These are phyloP conservation scores for Lerista edwardsae DNA, from an alignment of 2,797 vertebrate genomes.

Conservation along the genomic window DNA sequence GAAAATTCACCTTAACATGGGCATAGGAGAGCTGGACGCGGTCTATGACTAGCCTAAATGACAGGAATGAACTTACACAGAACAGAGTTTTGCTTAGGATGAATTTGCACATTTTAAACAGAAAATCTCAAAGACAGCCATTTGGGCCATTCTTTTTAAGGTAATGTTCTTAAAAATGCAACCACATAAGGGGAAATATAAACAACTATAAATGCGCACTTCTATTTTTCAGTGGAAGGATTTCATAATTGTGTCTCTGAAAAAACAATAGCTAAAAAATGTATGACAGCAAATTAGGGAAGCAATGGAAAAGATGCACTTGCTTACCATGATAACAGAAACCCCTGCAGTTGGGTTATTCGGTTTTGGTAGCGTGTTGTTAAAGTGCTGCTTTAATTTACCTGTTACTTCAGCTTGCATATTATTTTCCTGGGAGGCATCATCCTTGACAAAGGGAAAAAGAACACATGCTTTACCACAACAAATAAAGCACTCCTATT, in stretches of 20 bases:
- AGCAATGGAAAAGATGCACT: constrained; percentile 21
- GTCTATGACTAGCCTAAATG: background rate
- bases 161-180: constrained; percentile 38
- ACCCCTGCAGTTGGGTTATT: constrained; percentile 88
- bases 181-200: background rate
- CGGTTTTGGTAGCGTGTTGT: constrained; percentile 87
- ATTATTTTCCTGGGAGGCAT: constrained; percentile 88
- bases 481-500: fast-evolving
- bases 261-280: constrained; percentile 40
- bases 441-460: constrained; percentile 79
- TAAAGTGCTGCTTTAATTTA: constrained; percentile 98
- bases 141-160: background rate
- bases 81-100: background rate
- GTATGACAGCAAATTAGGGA: constrained; percentile 9
- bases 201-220: constrained; percentile 6
- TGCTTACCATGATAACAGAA: constrained; percentile 94
- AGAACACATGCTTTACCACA: background rate
- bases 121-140: background rate
- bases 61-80: background rate
- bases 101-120: background rate
- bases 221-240: constrained; percentile 2
- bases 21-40: background rate
- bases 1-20: background rate
- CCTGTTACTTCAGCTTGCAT: constrained; percentile 95
- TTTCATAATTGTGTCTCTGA: background rate